Evolutionary conservation across 2,888 invertebrate species (phyloP), one percentile per base, ranked within the genome.

Genomic region (Neoscelio sp.): DNA sequence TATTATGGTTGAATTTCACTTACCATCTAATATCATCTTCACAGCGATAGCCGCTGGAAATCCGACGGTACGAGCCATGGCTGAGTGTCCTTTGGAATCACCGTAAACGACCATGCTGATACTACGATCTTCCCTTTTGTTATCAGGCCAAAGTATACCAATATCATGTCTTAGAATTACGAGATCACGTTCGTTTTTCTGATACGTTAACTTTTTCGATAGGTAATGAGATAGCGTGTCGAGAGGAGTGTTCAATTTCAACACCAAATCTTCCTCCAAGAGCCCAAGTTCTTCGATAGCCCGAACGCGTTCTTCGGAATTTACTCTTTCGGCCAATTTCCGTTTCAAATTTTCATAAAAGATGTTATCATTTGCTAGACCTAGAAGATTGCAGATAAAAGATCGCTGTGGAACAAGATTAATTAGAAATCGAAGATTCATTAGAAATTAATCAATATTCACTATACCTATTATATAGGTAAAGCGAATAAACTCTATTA

Each of bases 1-100:
- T 26, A 52, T 12, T 23, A 20, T 2, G 13, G 15, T 10, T 30
- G 12, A 44, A 15, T 65, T 13, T 60, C 15, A 81, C 90, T 90
- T 91, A 96, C 98, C 99, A 90, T 98, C 98, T 8, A 99, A 92
- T 77, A 99, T 94, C 99, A 99, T 99, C 91, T 98, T 98, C 0
- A 98, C 95, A 0, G 99, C 98, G 84, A 99, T 99, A 13, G 97
- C 99, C 3, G 98, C 95, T 0, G 95, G 99, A 91, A 94, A 97
- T 15, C 98, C 98, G 5, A 98, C 98, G 5, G 97, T 96, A 86
- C 96, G 94, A 0, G 97, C 96, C 99, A 99, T 99, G 18, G 99
- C 99, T 0, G 99, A 98, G 90, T 97, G 97, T 0, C 96, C 95
- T 12, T 92, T 90, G 0, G 92, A 91, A 78, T 96, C 94, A 0